Base-by-base conservation (phyloP, 2,113 vertebrate species). In the Corythaeola cristata region DNA sequence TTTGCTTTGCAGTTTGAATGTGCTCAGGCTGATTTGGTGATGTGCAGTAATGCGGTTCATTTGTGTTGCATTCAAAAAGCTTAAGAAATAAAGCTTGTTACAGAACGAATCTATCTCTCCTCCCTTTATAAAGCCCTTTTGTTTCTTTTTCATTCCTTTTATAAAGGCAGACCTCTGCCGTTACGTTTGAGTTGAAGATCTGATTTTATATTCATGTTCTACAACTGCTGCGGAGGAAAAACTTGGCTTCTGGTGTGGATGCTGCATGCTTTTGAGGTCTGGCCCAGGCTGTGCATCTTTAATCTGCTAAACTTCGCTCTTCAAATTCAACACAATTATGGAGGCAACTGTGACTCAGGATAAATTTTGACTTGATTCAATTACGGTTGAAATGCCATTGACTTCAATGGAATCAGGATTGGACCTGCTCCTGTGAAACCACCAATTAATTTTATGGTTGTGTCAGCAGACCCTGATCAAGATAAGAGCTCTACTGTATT, bases 371-470 rank as follows among this genome's bases (percentile, higher is more conserved):
- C 59, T 95, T 84, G 55, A 62, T 90, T 96, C 60, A 60, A 8
- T 88, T 93, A 80, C 0, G 2, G 44, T 67, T 93, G 82, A 77
- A 92, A 80, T 80, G 33, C 24, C 47, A 64, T 47, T 56, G 64
- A 60, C 75, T 91, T 95, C 73, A 92, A 47, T 60, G 56, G 47
- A 88, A 86, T 82, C 67, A 80, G 88, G 60, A 91, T 81, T 89
- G 72, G 52, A 80, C 75, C 60, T 67, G 88, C 44, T 93, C 2
- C 79, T 92, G 47, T 84, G 84, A 94, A 93, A 93, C 75, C 74
- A 93, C 87, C n/a, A 71, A 84, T 88, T 94, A 80, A 78, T 93
- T 92, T 96, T 93, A 90, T 68, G 72, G 47, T 77, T 88, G 23
- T 78, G 56, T 94, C 90, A 88, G 82, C 72, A 96, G 85, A 95